phyloP scores from a whole-genome alignment of 2,113 vertebrate genomes.

The Anoplopoma fimbria region DNA sequence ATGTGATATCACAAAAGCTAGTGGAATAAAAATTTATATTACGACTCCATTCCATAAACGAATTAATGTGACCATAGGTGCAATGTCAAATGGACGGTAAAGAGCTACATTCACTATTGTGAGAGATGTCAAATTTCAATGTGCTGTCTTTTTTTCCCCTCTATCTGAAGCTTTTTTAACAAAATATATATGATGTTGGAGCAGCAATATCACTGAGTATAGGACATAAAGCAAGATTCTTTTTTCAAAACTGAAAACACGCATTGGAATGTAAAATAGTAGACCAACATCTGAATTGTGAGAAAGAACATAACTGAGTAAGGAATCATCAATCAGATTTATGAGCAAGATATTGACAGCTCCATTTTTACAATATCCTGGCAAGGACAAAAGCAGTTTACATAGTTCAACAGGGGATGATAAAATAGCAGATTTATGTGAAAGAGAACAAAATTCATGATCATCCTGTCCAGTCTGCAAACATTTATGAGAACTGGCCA shows the following conservation, averaged over 20 bases:
- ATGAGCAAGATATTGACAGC: constrained; percentile 16
- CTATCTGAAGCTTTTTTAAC: not conserved
- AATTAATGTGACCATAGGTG: constrained; percentile 20
- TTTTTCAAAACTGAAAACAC: not conserved
- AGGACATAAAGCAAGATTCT: not conserved
- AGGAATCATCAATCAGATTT: constrained; percentile 19
- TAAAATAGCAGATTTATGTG: constrained; percentile 30
- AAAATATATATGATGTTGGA: not conserved
- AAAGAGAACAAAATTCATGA: not conserved
- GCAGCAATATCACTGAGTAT: not conserved
- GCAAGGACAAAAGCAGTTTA: constrained; percentile 15
- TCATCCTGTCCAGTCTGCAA: constrained; percentile 3
- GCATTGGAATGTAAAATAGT: not conserved
- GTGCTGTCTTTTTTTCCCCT: not conserved
- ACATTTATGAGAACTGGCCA: not conserved
- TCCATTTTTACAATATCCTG: constrained; percentile 6
- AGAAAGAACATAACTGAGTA: not conserved
- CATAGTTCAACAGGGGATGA: not conserved
- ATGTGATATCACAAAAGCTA: constrained; percentile 32
- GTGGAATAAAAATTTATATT: constrained; percentile 39
- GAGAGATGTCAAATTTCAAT: not conserved
- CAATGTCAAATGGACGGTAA: constrained; percentile 15
- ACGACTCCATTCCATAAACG: constrained; percentile 24
- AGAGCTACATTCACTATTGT: constrained; percentile 1
- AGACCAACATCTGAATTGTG: not conserved